These are phyloP conservation scores for Drosophila paulistorum DNA, from an alignment of 1,140 invertebrate genomes.

Conservation along the genomic window DNA sequence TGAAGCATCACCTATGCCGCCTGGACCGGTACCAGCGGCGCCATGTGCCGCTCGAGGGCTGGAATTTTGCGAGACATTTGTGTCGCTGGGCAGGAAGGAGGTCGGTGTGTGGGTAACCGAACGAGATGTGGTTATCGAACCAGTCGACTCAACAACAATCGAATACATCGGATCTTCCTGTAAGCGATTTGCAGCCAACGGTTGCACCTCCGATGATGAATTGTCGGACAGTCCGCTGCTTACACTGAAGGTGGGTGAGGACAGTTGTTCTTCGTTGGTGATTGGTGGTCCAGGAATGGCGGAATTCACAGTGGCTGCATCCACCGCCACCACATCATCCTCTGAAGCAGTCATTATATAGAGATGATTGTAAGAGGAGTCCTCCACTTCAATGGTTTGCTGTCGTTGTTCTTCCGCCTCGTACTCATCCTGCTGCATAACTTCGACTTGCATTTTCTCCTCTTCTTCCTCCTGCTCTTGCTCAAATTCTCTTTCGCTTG, in stretches of 20 bases:
- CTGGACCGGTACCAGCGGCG: neutral
- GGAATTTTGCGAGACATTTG: constrained; percentile 61
- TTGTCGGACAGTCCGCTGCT: constrained; percentile 44
- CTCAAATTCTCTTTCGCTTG: neutral
- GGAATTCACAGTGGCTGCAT: neutral
- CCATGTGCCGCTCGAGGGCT: constrained; percentile 47
- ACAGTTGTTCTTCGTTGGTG: neutral
- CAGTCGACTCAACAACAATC: constrained; percentile 61
- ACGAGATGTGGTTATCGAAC: constrained; percentile 58
- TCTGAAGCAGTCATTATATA: neutral
- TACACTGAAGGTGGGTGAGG: constrained; percentile 48
- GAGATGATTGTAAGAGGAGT: neutral
- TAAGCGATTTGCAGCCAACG: neutral
- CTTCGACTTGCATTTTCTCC: neutral
- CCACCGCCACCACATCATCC: neutral
- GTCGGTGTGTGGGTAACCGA: constrained; percentile 64
- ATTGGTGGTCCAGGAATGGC: neutral
- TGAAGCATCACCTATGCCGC: constrained; percentile 26
- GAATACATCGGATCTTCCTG: constrained; percentile 49
- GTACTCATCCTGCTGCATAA: neutral
- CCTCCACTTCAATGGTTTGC: neutral
- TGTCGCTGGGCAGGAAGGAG: constrained; percentile 66
- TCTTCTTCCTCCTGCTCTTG: constrained; percentile 3
- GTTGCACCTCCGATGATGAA: constrained; percentile 34
- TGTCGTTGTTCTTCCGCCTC: neutral